Conservation (phyloP, 2,888 invertebrate genomes). For the Ptycholaimellus sp. region DNA sequence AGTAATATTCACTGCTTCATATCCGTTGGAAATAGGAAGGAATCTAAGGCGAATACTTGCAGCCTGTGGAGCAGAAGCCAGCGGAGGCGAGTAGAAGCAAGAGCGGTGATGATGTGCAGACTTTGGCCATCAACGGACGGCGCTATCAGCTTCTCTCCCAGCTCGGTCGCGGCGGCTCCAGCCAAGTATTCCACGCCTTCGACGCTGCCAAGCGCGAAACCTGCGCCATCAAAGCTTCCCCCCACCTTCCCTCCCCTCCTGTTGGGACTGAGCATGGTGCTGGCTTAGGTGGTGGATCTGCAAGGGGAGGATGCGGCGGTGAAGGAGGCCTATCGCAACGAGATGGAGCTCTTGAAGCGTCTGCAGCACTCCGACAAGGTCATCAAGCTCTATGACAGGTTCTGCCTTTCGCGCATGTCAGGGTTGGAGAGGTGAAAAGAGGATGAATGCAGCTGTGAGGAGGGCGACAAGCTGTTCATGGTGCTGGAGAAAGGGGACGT, state of each 20-base stretch:
- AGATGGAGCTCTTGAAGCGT: constrained; percentile 53
- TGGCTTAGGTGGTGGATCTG: constrained; percentile 60
- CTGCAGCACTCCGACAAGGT: constrained; percentile 54
- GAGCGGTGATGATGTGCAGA: too few species aligned
- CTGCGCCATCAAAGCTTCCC: too few species aligned
- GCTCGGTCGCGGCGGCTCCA: constrained; percentile 64
- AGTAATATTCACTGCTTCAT: too few species aligned
- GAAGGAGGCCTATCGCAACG: constrained; percentile 53
- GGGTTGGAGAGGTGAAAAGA: neutral
- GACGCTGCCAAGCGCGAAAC: too few species aligned
- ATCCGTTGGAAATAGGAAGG: too few species aligned
- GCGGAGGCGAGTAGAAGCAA: too few species aligned
- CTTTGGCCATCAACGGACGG: constrained; percentile 42
- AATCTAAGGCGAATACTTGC: too few species aligned
- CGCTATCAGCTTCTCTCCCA: constrained; percentile 48
- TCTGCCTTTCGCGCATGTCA: too few species aligned
- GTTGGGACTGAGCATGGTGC: too few species aligned
- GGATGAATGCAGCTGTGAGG: constrained; percentile 40
- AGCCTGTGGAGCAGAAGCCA: too few species aligned
- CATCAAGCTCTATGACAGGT: constrained; percentile 63
- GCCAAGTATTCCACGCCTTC: too few species aligned
- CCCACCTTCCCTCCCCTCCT: too few species aligned
- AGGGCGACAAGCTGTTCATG: constrained; percentile 45
- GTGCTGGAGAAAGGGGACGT: constrained; percentile 78
- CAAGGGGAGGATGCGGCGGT: constrained; percentile 44